Evolutionary conservation across 2,888 invertebrate genomes (phyloP).

Genomic region (Andrena marginata): DNA sequence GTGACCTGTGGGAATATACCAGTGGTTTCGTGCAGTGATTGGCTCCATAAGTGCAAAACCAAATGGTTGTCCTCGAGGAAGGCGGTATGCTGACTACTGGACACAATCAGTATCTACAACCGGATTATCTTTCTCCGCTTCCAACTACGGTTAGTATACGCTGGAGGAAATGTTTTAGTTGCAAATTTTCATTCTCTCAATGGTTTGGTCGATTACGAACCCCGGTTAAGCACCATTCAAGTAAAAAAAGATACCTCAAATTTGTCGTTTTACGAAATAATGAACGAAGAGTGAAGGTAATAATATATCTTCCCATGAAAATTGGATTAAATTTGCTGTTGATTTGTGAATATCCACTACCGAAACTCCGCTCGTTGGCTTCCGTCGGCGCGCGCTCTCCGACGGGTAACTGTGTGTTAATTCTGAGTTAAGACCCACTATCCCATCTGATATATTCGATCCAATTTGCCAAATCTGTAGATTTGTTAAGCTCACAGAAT

Average conservation of each 20-base stretch:
- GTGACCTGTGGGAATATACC: conserved; percentile 42
- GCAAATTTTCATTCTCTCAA: background rate
- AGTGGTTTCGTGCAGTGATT: conserved; percentile 70
- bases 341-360: background rate
- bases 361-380: background rate
- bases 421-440: background rate
- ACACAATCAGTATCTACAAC: conserved; percentile 97
- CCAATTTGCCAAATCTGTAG: background rate
- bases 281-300: background rate
- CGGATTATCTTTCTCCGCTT: conserved; percentile 97
- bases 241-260: background rate
- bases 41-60: conserved; percentile 74
- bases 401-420: conserved; percentile 44
- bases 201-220: background rate
- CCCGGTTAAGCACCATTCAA: background rate
- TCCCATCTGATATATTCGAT: background rate
- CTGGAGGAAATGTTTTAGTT: background rate
- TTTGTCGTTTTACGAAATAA: background rate
- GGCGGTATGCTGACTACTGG: conserved; percentile 95
- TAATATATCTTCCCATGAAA: background rate
- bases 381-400: conserved; percentile 43
- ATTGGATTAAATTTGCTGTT: background rate
- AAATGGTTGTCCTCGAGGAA: conserved; percentile 97
- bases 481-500: background rate
- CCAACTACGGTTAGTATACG: conserved; percentile 95